Evolutionary conservation across 2,888 invertebrate species (phyloP).

Genomic region (Lamellibrachia satsuma): DNA sequence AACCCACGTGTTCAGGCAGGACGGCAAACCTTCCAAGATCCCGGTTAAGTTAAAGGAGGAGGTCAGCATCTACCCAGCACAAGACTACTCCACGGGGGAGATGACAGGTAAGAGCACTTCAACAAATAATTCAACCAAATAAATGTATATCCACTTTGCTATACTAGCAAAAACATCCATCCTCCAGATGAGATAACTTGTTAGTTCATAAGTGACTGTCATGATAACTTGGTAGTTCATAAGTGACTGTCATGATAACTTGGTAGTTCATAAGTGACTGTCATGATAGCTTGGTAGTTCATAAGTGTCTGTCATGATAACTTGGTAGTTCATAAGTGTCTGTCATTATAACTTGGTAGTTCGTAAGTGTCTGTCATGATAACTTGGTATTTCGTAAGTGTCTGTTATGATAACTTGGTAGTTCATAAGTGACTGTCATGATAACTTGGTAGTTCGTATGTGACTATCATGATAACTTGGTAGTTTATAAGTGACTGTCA

Average conservation of each 20-base stretch:
- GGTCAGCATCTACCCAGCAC: background rate
- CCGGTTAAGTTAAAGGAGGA: background rate
- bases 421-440: too few species aligned
- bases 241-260: too few species aligned
- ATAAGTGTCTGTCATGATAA: background rate
- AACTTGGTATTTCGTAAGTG: too few species aligned
- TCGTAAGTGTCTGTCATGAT: too few species aligned
- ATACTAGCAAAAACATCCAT: background rate
- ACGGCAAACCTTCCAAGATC: constrained; percentile 8
- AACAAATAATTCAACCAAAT: background rate
- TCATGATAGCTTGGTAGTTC: too few species aligned
- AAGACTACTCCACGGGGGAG: background rate
- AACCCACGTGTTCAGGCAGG: background rate
- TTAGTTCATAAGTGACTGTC: too few species aligned
- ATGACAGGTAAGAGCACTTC: background rate
- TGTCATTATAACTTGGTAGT: too few species aligned
- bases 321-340: background rate
- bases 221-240: too few species aligned
- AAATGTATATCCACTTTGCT: background rate
- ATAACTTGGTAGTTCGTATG: too few species aligned
- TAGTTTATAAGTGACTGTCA: too few species aligned
- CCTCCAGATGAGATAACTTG: background rate
- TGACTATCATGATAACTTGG: too few species aligned
- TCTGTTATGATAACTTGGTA: background rate
- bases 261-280: too few species aligned